Base-by-base conservation (phyloP, 1,140 invertebrate genomes). In the Drosophila ironensis region DNA sequence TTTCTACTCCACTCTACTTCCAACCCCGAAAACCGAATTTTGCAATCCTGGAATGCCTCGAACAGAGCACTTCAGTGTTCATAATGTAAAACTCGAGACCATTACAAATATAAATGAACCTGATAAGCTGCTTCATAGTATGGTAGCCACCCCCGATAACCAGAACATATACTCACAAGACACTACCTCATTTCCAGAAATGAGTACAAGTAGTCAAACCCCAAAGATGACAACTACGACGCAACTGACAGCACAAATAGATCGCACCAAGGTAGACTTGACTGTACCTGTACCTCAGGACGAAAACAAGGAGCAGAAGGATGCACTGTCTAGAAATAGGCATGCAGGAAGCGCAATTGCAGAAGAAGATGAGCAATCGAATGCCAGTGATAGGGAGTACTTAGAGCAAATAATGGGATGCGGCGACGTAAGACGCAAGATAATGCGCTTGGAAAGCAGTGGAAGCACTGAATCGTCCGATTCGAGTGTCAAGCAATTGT, bases 151-250 rank as follows among this genome's bases (percentile, higher is more conserved):
- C 61, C 70, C 59, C 27, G 47, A 47, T 61, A 68, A 50, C 25
- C 67, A 46, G 25, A 78, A 41, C 53, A 50, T 20, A 47, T 63
- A 78, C 59, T 87, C 78, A 87, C 87, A 48, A 63, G 87, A 89
- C 87, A 89, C 87, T 89, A 89, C 87, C 87, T 89, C 87, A 89
- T 89, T 89, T 89, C 68, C 82, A 87, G 87, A 89, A 89, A 89
- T 89, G 87, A 88, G 87, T 81, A 64, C 77, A 77, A 89, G 87
- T 89, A 89, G 87, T 89, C 87, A 70, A 77, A 70, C 64, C 47
- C 60, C 80, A 51, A 86, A 72, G 64, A 76, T 70, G 52, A 71
- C 69, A 42, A 72, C 59, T 33, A 57, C 61, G 37, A 75, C 73
- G 20, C 76, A 73, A 27, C 30, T 77, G 25, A 87, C 60, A 42